Evolutionary conservation across 1,140 invertebrate species (phyloP), one percentile per base, ranked within the genome.

Genomic region (Trichomalopsis sarcophagae): DNA sequence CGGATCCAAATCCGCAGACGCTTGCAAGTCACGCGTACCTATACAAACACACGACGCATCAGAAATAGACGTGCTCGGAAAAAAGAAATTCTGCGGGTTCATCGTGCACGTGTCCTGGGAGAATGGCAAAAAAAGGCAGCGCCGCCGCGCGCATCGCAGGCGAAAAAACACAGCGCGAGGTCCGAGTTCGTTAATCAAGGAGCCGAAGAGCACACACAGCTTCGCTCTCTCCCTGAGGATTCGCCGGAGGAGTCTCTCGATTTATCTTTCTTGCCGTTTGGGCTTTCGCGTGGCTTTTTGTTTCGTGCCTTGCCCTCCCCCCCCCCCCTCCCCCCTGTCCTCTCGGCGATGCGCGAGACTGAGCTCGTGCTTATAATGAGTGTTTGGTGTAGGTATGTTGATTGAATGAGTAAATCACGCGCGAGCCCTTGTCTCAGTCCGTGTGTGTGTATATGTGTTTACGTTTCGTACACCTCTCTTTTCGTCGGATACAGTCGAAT

Each of bases 341-440:
- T 2, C 27, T 27, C 27, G 27, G 27, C 27, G 17, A 76, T 36
- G 17, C 7, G 74, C 30, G 50, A 55, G 50, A 55, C 2, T 17
- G 50, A 55, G 50, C 13, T 55, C 66, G 21, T 50, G 47, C 75
- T 79, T 79, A 79, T 84, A 84, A 84, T 84, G 83, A 84, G 69
- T 84, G 30, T 81, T 81, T 75, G 83, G 77, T 81, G 77, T 84
- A 84, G 77, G 78, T 84, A 84, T 84, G 83, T 66, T 84, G 83
- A 84, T 84, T 84, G 83, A 84, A 84, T 84, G 83, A 75, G 77
- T 84, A 84, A 84, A 84, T 80, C 77, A 84, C 78, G 44, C n/a
- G 66, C 13, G 21, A 33, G 80, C 69, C 44, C 27, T 47, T 69
- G 2, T 14, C 23, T 13, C 17, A 44, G 40, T 44, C 7, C 7